These are phyloP conservation scores for Oreochromis aureus DNA, from an alignment of 2,113 vertebrate genomes.

Conservation along the genomic window DNA sequence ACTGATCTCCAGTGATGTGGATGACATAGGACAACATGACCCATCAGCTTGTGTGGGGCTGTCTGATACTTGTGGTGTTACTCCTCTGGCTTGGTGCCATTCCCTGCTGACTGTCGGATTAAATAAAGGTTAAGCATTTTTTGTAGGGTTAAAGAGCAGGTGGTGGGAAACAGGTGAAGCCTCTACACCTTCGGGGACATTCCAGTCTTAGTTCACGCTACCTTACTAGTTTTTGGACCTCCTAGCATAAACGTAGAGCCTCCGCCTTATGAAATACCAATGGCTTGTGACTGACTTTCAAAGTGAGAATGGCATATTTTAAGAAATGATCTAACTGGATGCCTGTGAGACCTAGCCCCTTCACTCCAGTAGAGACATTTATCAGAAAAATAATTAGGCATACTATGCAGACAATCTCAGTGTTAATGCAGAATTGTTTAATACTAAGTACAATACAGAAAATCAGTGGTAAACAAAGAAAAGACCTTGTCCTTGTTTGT, in stretches of 20 bases:
- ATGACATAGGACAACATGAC: neutral
- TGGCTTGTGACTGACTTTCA: neutral
- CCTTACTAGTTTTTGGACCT: neutral
- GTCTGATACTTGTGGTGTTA: neutral
- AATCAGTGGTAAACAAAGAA: slow-evolving; percentile 55
- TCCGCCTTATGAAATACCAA: neutral
- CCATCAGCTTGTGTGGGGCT: neutral
- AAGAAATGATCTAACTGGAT: neutral
- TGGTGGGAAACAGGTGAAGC: slow-evolving; percentile 8
- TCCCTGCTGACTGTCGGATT: neutral
- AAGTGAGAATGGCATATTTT: neutral
- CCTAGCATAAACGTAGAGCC: neutral
- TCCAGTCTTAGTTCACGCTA: slow-evolving; percentile 20
- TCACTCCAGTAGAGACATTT: neutral
- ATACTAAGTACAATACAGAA: slow-evolving; percentile 69
- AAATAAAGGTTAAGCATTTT: slow-evolving; percentile 10
- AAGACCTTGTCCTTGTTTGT: slow-evolving; percentile 24
- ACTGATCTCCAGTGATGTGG: neutral
- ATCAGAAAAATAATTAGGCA: neutral
- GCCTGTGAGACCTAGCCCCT: neutral
- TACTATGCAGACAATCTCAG: neutral
- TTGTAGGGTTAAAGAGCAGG: neutral
- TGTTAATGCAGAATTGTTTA: slow-evolving; percentile 64
- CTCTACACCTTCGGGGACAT: slow-evolving; percentile 44
- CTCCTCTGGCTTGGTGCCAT: neutral